phyloP scores from a whole-genome alignment of 2,797 vertebrate species.

The Anisognathus igniventris region DNA sequence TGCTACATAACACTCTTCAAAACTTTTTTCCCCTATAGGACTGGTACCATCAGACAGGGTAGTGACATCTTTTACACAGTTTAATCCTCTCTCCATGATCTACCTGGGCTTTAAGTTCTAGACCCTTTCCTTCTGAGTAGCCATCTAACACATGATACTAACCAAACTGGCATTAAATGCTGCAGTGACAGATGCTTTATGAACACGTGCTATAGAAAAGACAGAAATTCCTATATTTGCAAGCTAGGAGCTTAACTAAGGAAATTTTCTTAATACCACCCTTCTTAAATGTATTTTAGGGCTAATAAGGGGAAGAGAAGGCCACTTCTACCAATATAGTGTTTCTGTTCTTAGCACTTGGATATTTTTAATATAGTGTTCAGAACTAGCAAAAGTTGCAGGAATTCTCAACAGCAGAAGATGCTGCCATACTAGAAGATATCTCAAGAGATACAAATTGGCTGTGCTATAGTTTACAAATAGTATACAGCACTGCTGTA shows the following conservation, averaged over 20 bases:
- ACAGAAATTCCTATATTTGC: neutral
- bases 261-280: neutral
- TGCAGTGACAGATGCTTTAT: neutral
- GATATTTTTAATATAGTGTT: slow-evolving; percentile 49
- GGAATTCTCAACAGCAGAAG: neutral
- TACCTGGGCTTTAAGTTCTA: neutral
- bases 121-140: neutral
- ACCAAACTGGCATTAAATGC: neutral
- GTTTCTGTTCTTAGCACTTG: neutral
- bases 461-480: neutral
- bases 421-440: neutral
- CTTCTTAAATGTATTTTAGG: neutral
- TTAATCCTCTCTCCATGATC: neutral
- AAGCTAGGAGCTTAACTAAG: neutral
- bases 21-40: neutral
- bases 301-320: neutral
- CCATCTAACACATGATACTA: neutral
- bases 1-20: neutral
- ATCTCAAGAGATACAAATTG: neutral
- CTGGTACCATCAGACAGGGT: neutral
- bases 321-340: slow-evolving; percentile 18
- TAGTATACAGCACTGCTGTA: neutral
- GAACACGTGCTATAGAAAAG: neutral
- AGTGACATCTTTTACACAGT: neutral
- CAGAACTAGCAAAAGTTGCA: slow-evolving; percentile 3